Conservation (phyloP, 2,888 invertebrate species). For the Cosmia trapezina region DNA sequence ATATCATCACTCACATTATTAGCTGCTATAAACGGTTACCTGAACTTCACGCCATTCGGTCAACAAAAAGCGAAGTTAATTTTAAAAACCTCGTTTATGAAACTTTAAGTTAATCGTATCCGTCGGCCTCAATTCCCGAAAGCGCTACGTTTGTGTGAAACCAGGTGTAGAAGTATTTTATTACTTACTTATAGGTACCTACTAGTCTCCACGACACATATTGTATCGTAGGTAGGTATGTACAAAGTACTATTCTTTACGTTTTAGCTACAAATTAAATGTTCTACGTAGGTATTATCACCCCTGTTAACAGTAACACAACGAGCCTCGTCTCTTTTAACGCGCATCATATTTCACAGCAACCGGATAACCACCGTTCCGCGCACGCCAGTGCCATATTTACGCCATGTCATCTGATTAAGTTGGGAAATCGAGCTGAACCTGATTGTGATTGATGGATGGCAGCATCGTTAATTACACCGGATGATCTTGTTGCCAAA, state of each 20-base stretch:
- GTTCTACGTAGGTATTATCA: background rate
- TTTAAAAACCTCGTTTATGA: slow-evolving; percentile 51
- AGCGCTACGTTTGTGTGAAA: no score
- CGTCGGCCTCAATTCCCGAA: no score
- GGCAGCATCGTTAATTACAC: slow-evolving; percentile 76
- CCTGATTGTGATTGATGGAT: slow-evolving; percentile 78
- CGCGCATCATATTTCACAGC: slow-evolving; percentile 59
- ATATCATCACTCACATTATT: no score
- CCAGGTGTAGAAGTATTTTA: no score
- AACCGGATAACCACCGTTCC: slow-evolving; percentile 56
- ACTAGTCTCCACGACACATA: no score
- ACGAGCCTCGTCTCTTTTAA: slow-evolving; percentile 47
- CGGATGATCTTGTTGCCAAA: slow-evolving; percentile 55
- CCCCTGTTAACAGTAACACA: slow-evolving; percentile 16
- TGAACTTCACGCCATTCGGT: background rate
- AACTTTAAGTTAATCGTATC: slow-evolving; percentile 34
- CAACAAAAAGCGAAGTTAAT: slow-evolving; percentile 36
- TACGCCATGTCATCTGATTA: slow-evolving; percentile 80
- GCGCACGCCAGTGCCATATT: slow-evolving; percentile 47
- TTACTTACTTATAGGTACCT: no score
- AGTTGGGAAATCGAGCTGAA: slow-evolving; percentile 82
- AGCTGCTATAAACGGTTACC: no score
- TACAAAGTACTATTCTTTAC: no score
- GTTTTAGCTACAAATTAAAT: no score
- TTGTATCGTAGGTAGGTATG: no score